A percentile compares a stretch with the other conserved stretches of the same genome.
These are phyloP conservation scores for Polia nebulosa DNA, from an alignment of 2,888 invertebrate genomes.

Conservation along the genomic window DNA sequence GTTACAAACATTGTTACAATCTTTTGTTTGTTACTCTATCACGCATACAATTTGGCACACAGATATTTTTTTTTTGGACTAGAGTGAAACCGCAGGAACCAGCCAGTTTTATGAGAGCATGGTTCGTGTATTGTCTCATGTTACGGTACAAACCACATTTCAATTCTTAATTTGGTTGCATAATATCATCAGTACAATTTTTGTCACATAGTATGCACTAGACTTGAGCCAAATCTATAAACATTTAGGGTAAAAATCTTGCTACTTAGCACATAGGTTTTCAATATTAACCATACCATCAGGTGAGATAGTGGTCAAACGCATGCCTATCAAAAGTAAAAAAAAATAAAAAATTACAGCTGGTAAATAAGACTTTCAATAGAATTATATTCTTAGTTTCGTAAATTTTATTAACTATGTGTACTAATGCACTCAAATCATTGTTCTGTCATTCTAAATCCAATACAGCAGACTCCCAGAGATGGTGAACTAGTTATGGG, in stretches of 20 bases:
- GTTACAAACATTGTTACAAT: no score
- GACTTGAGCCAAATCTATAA: conserved; percentile 2
- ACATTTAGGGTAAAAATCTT: conserved; percentile 2
- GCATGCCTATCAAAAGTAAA: no score
- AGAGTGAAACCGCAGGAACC: background rate
- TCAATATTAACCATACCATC: background rate
- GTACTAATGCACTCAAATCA: conserved; percentile 35
- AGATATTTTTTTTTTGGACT: background rate
- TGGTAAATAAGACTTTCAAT: background rate
- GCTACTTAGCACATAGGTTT: background rate
- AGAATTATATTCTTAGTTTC: conserved; percentile 5
- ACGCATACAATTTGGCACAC: conserved; percentile 9
- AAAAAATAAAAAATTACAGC: no score
- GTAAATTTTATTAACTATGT: conserved; percentile 8
- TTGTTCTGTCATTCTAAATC: background rate
- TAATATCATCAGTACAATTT: background rate
- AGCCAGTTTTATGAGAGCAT: background rate
- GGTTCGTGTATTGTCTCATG: background rate
- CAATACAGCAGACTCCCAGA: no score
- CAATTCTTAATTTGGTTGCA: conserved; percentile 18
- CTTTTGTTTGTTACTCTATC: no score
- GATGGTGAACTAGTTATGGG: no score
- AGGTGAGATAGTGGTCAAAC: no score
- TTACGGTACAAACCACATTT: background rate
- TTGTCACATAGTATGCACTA: background rate